phyloP scores from a whole-genome alignment of 53 echinoderm and acorn worm species.

The Echinarachnius parma region DNA sequence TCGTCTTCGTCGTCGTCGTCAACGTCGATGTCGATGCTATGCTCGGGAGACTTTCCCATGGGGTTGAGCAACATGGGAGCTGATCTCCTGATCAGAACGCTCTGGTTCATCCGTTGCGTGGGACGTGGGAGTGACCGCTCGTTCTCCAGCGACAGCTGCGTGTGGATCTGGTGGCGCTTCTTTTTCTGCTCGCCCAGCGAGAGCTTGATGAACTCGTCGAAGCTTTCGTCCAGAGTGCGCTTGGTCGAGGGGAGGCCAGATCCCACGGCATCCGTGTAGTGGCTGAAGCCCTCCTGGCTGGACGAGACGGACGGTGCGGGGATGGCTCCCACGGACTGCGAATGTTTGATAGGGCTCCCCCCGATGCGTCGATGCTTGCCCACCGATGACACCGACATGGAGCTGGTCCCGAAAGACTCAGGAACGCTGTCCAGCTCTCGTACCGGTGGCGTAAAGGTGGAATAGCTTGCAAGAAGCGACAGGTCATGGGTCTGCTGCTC shows the following conservation, averaged over 20 bases:
- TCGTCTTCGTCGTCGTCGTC: neutral
- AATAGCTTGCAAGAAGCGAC: constrained; percentile 91
- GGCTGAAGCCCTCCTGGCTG: constrained; percentile 55
- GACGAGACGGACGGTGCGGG: constrained; percentile 52
- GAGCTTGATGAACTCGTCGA: constrained; percentile 89
- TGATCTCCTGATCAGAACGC: constrained; percentile 57
- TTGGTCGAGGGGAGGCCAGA: constrained; percentile 45
- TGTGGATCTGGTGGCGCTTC: constrained; percentile 49
- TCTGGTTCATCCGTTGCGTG: constrained; percentile 37
- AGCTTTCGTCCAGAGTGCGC: constrained; percentile 93
- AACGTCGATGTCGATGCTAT: constrained; percentile 42
- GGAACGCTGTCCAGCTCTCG: constrained; percentile 77
- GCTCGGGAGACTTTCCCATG: constrained; percentile 38
- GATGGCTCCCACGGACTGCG: constrained; percentile 62
- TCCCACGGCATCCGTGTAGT: constrained; percentile 40
- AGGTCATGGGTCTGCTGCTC: constrained; percentile 84
- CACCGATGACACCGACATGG: constrained; percentile 50
- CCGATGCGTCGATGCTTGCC: constrained; percentile 35
- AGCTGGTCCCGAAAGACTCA: constrained; percentile 57
- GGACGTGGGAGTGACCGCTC: constrained; percentile 13
- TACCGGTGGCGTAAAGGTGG: constrained; percentile 79
- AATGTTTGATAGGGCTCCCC: constrained; percentile 54
- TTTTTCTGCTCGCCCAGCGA: constrained; percentile 90
- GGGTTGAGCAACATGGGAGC: constrained; percentile 52
- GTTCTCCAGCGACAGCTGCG: constrained; percentile 50